Evolutionary conservation across 2,113 vertebrate genomes (phyloP), one percentile per base, ranked within the genome.

Genomic region (Pachypanchax playfairii): DNA sequence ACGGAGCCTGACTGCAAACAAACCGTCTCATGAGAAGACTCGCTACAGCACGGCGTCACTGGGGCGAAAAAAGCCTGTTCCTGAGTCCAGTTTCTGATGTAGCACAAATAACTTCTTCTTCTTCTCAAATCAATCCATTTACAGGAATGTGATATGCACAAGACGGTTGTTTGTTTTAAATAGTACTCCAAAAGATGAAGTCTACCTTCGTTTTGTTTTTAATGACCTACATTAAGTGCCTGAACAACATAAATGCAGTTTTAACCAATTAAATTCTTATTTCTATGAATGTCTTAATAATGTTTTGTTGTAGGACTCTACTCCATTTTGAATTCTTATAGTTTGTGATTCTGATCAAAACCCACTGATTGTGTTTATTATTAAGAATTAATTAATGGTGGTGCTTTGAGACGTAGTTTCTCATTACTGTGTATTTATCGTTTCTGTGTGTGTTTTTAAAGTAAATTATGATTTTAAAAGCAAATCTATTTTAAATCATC

Each of bases 11-110:
- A 42, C 76, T 1, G 7, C 72, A 0, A 85, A 91, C 22, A 79
- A 77, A 10, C 78, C 83, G 2, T 87, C 91, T 0, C 73, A 75
- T 0, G 86, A 91, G 61, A 90, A 87, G 33, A 88, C 88, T 36
- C 91, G 88, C 18, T 94, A 93, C 82, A 93, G 89, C 70, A 85
- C 81, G 1, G 78, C 87, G 1, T 93, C 92, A 0, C 88, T 95
- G 72, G 90, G 90, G 2, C 87, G 85, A 21, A 80, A 88, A 41
- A 94, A 79, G 77, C 78, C 87, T 0, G 93, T 98, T 35, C 95
- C 94, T 0, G 96, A 98, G 75, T 97, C 96, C 50, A 96, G 94
- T 85, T 96, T 98, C 87, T 98, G 88, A 95, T 15, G 3, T 18
- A 42, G 14, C 59, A 71, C 13, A 8, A 76, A 52, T 20, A 48